A percentile compares a stretch with the other conserved stretches of the same genome.
Evolutionary conservation across 2,113 vertebrate genomes (phyloP).

Genomic region (Platycercus adscitus): DNA sequence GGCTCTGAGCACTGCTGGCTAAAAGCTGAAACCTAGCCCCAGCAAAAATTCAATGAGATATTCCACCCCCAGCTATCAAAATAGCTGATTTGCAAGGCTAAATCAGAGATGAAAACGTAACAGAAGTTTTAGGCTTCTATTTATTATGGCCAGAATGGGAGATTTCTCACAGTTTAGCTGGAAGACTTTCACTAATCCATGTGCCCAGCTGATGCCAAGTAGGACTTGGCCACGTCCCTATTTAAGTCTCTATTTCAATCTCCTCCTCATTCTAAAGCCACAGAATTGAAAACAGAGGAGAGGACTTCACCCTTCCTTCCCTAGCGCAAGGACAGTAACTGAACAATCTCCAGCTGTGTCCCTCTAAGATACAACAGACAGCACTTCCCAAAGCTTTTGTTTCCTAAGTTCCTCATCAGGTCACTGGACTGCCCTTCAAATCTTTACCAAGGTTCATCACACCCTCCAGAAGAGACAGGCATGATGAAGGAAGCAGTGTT

Average conservation of each 20-base stretch:
- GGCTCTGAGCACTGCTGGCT: background rate
- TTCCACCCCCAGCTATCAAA: background rate
- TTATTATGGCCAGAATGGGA: background rate
- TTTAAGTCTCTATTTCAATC: background rate
- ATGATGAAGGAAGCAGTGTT: background rate
- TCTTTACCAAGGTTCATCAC: background rate
- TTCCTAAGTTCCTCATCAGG: accelerated
- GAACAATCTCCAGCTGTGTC: background rate
- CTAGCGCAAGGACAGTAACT: background rate
- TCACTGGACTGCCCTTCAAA: background rate
- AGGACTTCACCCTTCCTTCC: background rate
- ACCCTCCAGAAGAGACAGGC: background rate
- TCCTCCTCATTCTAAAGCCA: background rate
- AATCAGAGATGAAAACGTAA: background rate
- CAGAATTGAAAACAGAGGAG: background rate
- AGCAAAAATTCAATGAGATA: background rate
- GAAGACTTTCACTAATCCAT: background rate
- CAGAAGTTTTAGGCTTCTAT: background rate
- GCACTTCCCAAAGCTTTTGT: accelerated
- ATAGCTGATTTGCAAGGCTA: background rate
- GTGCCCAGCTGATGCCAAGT: background rate
- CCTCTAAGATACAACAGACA: background rate
- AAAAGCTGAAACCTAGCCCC: background rate
- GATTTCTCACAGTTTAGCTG: background rate
- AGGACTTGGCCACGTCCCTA: background rate